phyloP scores from a whole-genome alignment of 2,113 vertebrate species.

The Microtus pennsylvanicus region DNA sequence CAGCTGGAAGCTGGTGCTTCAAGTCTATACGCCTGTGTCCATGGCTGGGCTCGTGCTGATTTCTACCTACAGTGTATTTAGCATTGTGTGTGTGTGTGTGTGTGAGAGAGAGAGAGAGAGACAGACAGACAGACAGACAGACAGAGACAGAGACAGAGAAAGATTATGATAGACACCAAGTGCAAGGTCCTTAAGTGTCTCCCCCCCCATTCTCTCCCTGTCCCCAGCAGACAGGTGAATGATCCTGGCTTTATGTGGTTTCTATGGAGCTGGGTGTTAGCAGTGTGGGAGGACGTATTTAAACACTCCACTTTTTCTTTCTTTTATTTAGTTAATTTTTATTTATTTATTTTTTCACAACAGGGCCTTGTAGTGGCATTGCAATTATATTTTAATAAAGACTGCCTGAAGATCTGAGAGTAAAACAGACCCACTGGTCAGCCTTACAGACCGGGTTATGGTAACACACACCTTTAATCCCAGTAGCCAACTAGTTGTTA shows the following conservation, averaged over 20 bases:
- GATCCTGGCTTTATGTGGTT: fast-evolving
- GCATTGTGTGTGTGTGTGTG: background rate
- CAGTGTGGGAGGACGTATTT: background rate
- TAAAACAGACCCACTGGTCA: too few species aligned
- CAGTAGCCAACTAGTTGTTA: too few species aligned
- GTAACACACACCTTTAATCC: too few species aligned
- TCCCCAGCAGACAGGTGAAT: too few species aligned
- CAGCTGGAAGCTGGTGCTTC: too few species aligned
- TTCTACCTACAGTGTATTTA: background rate
- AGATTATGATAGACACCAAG: background rate
- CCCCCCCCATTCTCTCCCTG: background rate
- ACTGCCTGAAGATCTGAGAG: too few species aligned
- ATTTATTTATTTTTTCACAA: too few species aligned
- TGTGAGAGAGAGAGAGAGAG: background rate
- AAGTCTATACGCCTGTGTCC: background rate
- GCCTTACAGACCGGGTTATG: too few species aligned
- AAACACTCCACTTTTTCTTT: background rate
- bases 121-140: background rate
- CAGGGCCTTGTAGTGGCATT: too few species aligned
- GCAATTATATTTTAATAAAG: too few species aligned
- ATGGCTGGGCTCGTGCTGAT: background rate
- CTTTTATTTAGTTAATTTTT: too few species aligned
- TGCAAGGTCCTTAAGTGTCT: background rate
- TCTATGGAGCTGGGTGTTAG: fast-evolving
- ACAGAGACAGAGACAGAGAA: background rate